Percentiles rank a stretch among this genome's conserved stretches.
These are phyloP conservation scores for Cuculus canorus DNA, from an alignment of 2,797 vertebrate species.

Conservation along the genomic window DNA sequence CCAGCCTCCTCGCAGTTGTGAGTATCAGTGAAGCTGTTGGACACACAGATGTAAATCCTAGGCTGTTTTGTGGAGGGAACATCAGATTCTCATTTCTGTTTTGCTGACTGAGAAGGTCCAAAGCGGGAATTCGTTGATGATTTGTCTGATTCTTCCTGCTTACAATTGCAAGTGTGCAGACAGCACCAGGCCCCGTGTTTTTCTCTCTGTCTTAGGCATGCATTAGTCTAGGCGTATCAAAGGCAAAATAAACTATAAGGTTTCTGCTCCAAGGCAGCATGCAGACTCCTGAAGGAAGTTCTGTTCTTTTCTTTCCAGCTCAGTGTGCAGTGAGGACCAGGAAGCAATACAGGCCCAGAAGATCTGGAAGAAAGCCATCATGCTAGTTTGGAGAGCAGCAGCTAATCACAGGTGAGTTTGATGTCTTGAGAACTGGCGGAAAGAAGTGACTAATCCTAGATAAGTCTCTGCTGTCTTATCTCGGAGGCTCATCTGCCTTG, in stretches of 20 bases:
- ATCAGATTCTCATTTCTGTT: background rate
- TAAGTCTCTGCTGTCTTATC: background rate
- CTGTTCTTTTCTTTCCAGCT: slow-evolving; percentile 76
- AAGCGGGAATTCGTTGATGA: background rate
- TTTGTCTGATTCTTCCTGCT: background rate
- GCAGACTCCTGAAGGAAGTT: background rate
- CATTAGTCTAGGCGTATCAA: background rate
- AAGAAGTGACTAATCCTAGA: slow-evolving; percentile 29
- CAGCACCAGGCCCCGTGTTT: background rate
- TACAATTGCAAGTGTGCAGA: background rate
- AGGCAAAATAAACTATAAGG: background rate
- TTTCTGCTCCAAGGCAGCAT: background rate
- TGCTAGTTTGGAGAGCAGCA: slow-evolving; percentile 98
- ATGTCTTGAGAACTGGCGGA: background rate
- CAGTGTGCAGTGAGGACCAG: slow-evolving; percentile 95
- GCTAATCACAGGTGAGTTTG: slow-evolving; percentile 93
- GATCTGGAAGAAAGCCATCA: slow-evolving; percentile 99
- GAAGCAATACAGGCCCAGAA: slow-evolving; percentile 98
- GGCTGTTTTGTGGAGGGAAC: background rate
- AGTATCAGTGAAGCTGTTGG: slow-evolving; percentile 74
- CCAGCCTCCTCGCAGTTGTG: slow-evolving; percentile 98
- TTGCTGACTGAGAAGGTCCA: background rate
- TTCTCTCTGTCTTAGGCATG: background rate
- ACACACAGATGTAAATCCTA: background rate
- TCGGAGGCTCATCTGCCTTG: background rate